Percentiles rank a stretch among this genome's conserved stretches.
Evolutionary conservation across 1,140 invertebrate species (phyloP).

Genomic region (Aphis gossypii): DNA sequence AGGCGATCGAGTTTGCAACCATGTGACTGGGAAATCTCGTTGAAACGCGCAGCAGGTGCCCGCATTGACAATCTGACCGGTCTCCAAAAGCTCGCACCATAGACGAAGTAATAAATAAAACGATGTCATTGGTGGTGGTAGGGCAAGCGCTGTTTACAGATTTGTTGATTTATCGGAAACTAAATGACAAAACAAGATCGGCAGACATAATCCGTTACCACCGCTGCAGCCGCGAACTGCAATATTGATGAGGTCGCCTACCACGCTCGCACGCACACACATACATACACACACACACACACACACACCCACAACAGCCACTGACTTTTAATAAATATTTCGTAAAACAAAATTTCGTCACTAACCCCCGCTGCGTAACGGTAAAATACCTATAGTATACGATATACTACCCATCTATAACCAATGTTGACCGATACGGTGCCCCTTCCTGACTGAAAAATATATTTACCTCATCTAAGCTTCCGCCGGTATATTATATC

Average conservation of each 20-base stretch:
- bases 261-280: neutral
- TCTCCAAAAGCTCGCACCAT: neutral
- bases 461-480: neutral
- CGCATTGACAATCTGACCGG: neutral
- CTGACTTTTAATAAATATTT: conserved; percentile 23
- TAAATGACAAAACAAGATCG: conserved; percentile 47
- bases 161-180: conserved; percentile 44
- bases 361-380: neutral
- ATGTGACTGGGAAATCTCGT: neutral
- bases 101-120: conserved; percentile 34
- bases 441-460: neutral
- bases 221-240: neutral
- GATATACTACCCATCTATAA: neutral
- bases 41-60: conserved; percentile 31
- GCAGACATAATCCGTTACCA: neutral
- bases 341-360: conserved; percentile 6
- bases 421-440: neutral
- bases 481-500: neutral
- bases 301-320: neutral
- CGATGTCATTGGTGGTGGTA: too few relatives aligned
- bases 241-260: neutral
- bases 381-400: neutral
- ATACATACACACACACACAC: neutral
- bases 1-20: neutral
- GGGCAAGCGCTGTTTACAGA: neutral